Conservation (phyloP, 1,140 invertebrate genomes). For the Psix sp. region DNA sequence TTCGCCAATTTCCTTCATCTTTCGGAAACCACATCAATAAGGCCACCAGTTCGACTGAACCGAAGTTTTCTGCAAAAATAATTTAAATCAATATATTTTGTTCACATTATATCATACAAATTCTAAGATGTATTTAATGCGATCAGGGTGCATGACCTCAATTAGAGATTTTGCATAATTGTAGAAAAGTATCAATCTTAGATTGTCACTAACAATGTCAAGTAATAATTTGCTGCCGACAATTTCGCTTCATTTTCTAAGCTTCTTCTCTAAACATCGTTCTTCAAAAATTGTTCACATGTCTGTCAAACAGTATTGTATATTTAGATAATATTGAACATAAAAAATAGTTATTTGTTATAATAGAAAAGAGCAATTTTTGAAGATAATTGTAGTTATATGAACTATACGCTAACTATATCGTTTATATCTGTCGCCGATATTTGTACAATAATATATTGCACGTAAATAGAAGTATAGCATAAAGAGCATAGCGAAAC, state of each 20-base stretch:
- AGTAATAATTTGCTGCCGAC: conserved; percentile 42
- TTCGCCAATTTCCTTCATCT: conserved; percentile 25
- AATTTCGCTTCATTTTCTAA: conserved; percentile 19
- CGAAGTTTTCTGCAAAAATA: conserved; percentile 51
- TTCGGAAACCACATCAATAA: no score
- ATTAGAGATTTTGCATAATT: conserved; percentile 30
- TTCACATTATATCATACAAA: not conserved
- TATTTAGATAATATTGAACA: not conserved
- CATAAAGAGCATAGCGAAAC: conserved; percentile 58
- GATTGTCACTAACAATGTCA: conserved; percentile 54
- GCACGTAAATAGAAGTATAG: conserved; percentile 26
- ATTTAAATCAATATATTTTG: not conserved
- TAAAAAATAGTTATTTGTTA: not conserved
- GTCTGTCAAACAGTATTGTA: not conserved
- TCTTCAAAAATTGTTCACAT: conserved; percentile 5
- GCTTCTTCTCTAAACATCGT: conserved; percentile 21
- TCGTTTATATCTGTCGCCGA: conserved; percentile 31
- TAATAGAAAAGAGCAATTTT: not conserved
- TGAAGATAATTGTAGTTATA: conserved; percentile 3
- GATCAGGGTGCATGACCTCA: conserved; percentile 49
- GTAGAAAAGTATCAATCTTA: conserved; percentile 25
- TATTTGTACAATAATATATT: conserved; percentile 28
- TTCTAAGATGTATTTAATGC: conserved; percentile 7
- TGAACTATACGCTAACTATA: conserved; percentile 38
- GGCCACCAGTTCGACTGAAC: no score